Percentiles rank a stretch among this genome's conserved stretches.
phyloP scores from a whole-genome alignment of 2,888 invertebrate genomes.

The Chrysina gloriosa region DNA sequence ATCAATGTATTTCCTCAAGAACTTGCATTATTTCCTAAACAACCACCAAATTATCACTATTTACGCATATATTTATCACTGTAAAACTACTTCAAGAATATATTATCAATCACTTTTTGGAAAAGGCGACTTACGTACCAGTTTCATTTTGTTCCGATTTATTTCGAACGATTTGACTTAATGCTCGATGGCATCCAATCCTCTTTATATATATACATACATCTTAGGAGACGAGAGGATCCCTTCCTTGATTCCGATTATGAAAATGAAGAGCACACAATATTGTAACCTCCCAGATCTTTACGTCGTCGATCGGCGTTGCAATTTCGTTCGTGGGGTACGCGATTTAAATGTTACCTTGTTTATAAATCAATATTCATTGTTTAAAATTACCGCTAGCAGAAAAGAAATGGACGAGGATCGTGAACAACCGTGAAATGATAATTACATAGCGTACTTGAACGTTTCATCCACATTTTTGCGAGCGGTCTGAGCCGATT shows the following conservation, averaged over 20 bases:
- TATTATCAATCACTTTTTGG: too few species aligned
- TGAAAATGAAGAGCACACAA: slow-evolving; percentile 37
- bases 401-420: slow-evolving; percentile 1
- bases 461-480: neutral
- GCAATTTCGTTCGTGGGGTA: slow-evolving; percentile 14
- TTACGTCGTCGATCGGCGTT: neutral
- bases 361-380: slow-evolving; percentile 10
- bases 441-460: neutral
- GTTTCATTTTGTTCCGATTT: slow-evolving; percentile 39
- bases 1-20: too few species aligned
- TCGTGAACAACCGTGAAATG: slow-evolving; percentile 3
- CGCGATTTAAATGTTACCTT: slow-evolving; percentile 19
- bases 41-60: too few species aligned
- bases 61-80: too few species aligned
- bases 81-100: too few species aligned
- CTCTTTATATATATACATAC: slow-evolving; percentile 36
- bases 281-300: slow-evolving; percentile 30
- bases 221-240: slow-evolving; percentile 14
- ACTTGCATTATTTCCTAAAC: too few species aligned
- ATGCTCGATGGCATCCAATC: slow-evolving; percentile 2
- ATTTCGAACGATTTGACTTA: slow-evolving; percentile 6
- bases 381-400: slow-evolving; percentile 13
- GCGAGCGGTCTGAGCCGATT: neutral
- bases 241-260: slow-evolving; percentile 27
- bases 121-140: slow-evolving; percentile 35